A percentile compares a stretch with the other conserved stretches of the same genome.
Conservation (phyloP, 92 coral and sea anemone species). For the Actinernus sp. region DNA sequence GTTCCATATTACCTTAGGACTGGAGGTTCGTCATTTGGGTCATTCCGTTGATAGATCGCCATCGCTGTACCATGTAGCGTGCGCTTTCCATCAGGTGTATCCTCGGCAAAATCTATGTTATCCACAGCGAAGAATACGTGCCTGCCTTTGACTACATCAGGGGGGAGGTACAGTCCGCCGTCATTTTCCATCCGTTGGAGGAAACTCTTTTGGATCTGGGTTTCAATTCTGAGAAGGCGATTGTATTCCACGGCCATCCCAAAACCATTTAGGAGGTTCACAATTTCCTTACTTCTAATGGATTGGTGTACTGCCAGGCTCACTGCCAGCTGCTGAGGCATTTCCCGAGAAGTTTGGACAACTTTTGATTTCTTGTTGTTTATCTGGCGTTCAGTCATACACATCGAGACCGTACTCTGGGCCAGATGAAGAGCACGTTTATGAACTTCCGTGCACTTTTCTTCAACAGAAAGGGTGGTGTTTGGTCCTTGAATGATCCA, state of each 20-base stretch:
- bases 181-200: slow-evolving; percentile 39
- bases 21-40: slow-evolving; percentile 26
- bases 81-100: too few species aligned
- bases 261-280: slow-evolving; percentile 58
- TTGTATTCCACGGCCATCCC: too few species aligned
- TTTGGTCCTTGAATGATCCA: slow-evolving; percentile 61
- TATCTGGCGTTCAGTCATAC: slow-evolving; percentile 34
- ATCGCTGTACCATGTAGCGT: too few species aligned
- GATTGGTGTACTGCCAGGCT: too few species aligned
- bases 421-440: slow-evolving; percentile 37
- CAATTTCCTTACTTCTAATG: slow-evolving; percentile 29
- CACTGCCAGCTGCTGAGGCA: too few species aligned
- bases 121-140: too few species aligned
- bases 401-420: too few species aligned
- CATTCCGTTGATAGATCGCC: slow-evolving; percentile 38
- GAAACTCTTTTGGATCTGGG: slow-evolving; percentile 42
- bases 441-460: slow-evolving; percentile 47
- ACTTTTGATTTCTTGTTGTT: slow-evolving; percentile 33
- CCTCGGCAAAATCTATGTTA: too few species aligned
- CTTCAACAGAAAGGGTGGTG: slow-evolving; percentile 25
- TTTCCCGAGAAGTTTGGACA: slow-evolving; percentile 32
- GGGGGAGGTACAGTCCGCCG: too few species aligned
- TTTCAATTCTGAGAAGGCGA: slow-evolving; percentile 43
- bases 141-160: slow-evolving; percentile 36
- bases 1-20: slow-evolving; percentile 32